These are phyloP conservation scores for Xerus inauris DNA, from an alignment of 2,113 vertebrate genomes.

Conservation along the genomic window DNA sequence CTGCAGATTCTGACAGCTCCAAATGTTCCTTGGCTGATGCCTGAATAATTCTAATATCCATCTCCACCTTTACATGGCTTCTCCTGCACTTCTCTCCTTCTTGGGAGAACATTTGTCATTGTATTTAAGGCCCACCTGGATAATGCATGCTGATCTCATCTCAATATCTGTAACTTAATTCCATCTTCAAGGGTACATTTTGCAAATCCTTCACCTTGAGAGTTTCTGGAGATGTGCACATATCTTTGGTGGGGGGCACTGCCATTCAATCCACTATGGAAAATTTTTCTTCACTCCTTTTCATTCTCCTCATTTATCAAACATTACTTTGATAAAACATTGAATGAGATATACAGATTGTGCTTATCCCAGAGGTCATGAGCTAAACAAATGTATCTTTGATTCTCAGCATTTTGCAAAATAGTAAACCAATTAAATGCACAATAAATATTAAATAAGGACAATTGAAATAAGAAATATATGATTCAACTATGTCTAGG, in stretches of 20 bases:
- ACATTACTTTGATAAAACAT: background rate
- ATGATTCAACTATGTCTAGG: background rate
- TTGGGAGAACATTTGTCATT: background rate
- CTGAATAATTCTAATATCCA: rapidly evolving
- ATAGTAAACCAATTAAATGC: background rate
- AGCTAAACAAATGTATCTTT: background rate
- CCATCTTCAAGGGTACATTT: background rate
- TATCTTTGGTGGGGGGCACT: background rate
- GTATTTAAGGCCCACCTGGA: background rate
- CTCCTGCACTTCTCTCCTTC: background rate
- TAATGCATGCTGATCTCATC: background rate
- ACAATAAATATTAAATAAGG: background rate
- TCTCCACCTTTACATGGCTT: background rate
- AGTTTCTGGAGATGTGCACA: background rate
- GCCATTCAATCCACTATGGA: too few species aligned
- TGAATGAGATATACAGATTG: background rate
- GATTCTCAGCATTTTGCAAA: background rate
- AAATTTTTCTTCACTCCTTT: background rate
- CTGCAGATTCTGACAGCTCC: background rate
- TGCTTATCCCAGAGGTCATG: background rate
- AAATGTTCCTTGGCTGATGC: too few species aligned
- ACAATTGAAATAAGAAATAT: background rate
- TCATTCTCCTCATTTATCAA: background rate
- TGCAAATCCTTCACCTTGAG: background rate
- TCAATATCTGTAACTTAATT: background rate